Percentiles rank a stretch among this genome's conserved stretches.
Evolutionary conservation across 2,888 invertebrate species (phyloP).

Genomic region (Eustalomyia histrio): DNA sequence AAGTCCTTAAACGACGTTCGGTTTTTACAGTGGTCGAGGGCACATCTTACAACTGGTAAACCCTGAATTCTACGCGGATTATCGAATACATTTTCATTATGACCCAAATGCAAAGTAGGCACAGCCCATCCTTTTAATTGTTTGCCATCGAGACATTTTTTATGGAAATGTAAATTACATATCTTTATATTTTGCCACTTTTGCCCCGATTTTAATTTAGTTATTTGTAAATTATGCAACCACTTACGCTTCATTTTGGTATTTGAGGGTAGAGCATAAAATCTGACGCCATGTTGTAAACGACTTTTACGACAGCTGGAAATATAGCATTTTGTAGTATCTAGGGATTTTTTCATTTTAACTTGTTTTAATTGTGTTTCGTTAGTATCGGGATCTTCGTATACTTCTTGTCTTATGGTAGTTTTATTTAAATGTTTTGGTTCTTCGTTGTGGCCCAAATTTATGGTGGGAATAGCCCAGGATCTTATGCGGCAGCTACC

Average conservation of each 20-base stretch:
- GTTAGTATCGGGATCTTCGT: slow-evolving; percentile 19
- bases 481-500: slow-evolving; percentile 67
- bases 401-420: slow-evolving; percentile 39
- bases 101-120: slow-evolving; percentile 72
- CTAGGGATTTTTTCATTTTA: slow-evolving; percentile 69
- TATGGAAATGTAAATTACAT: slow-evolving; percentile 73
- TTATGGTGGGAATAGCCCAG: slow-evolving; percentile 68
- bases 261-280: slow-evolving; percentile 71
- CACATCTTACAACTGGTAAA: slow-evolving; percentile 70
- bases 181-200: slow-evolving; percentile 66
- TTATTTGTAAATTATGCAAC: slow-evolving; percentile 74
- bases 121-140: slow-evolving; percentile 72
- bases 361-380: slow-evolving; percentile 61
- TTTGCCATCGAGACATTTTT: slow-evolving; percentile 74
- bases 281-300: slow-evolving; percentile 72
- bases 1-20: slow-evolving; percentile 69
- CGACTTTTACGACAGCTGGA: slow-evolving; percentile 70
- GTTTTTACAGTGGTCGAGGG: slow-evolving; percentile 71
- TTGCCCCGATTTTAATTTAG: slow-evolving; percentile 53
- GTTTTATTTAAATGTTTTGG: slow-evolving; percentile 58
- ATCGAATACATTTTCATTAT: slow-evolving; percentile 71
- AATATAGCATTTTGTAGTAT: slow-evolving; percentile 71
- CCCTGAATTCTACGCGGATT: slow-evolving; percentile 73
- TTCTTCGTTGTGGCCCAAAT: slow-evolving; percentile 52
- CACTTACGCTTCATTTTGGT: slow-evolving; percentile 72